Evolutionary conservation across 2,888 invertebrate genomes (phyloP).

Genomic region (Aquatica leii): DNA sequence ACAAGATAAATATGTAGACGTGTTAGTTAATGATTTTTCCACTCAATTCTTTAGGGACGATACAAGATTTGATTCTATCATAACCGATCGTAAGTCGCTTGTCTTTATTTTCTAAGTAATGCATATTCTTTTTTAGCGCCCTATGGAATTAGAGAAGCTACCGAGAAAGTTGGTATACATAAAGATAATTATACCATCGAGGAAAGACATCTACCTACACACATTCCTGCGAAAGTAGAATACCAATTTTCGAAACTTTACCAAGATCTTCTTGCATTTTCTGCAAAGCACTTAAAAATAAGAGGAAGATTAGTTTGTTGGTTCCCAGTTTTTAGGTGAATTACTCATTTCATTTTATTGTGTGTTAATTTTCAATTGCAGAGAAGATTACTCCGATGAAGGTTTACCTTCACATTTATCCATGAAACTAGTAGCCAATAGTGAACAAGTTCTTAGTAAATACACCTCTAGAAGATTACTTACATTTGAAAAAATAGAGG

Average conservation of each 20-base stretch:
- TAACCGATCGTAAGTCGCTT: slow-evolving; percentile 89
- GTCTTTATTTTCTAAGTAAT: background rate
- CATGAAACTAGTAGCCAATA: slow-evolving; percentile 79
- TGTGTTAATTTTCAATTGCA: slow-evolving; percentile 54
- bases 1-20: slow-evolving; percentile 80
- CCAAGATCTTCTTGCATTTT: slow-evolving; percentile 83
- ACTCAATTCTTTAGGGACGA: slow-evolving; percentile 77
- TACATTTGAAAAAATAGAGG: slow-evolving; percentile 81
- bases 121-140: slow-evolving; percentile 87
- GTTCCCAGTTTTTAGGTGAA: slow-evolving; percentile 88
- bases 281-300: slow-evolving; percentile 77
- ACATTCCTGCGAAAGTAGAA: slow-evolving; percentile 84
- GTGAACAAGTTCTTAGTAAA: slow-evolving; percentile 87
- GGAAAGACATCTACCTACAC: slow-evolving; percentile 71
- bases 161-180: slow-evolving; percentile 80
- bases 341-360: slow-evolving; percentile 18
- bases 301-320: slow-evolving; percentile 91
- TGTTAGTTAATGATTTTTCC: slow-evolving; percentile 92
- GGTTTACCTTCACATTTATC: slow-evolving; percentile 84
- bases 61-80: slow-evolving; percentile 85
- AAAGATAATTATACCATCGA: slow-evolving; percentile 69
- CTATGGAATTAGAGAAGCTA: slow-evolving; percentile 95
- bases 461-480: slow-evolving; percentile 83
- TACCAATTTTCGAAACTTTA: slow-evolving; percentile 87
- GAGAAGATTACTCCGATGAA: slow-evolving; percentile 75